Percentiles rank a stretch among this genome's conserved stretches.
Conservation (phyloP, 2,888 invertebrate species). For the Neocrepidodera transversa region DNA sequence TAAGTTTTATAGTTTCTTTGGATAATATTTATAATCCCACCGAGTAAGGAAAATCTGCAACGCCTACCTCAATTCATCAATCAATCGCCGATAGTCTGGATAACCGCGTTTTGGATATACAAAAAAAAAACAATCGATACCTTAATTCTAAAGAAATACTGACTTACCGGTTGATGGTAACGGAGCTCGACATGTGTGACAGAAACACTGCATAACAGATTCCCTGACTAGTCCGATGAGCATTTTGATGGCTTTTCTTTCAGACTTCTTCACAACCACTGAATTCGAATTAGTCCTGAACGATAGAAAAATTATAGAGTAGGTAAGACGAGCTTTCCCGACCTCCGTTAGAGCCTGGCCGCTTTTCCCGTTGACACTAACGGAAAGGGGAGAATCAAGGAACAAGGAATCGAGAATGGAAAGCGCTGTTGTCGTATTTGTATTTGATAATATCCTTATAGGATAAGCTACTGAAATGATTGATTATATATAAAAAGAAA, state of each 20-base stretch:
- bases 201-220: conserved; percentile 93
- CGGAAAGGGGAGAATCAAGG: conserved; percentile 25
- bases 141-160: not conserved
- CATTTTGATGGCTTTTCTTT: conserved; percentile 64
- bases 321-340: conserved; percentile 13
- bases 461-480: too few species aligned
- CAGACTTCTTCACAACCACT: conserved; percentile 19
- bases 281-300: not conserved
- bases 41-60: too few species aligned
- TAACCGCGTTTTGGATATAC: conserved; percentile 5
- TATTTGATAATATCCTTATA: not conserved
- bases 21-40: too few species aligned
- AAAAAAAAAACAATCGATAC: conserved; percentile 11
- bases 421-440: conserved; percentile 13
- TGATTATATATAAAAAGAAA: too few species aligned
- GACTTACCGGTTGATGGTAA: conserved; percentile 78
- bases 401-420: conserved; percentile 22
- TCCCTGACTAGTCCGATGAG: conserved; percentile 89
- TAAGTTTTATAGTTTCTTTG: too few species aligned
- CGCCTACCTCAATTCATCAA: not conserved
- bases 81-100: not conserved
- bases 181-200: conserved; percentile 90
- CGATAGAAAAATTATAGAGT: not conserved
- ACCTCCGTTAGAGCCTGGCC: conserved; percentile 14
- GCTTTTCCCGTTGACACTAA: conserved; percentile 24